Conservation (phyloP, 2,113 vertebrate genomes). For the Stigmatopora nigra region DNA sequence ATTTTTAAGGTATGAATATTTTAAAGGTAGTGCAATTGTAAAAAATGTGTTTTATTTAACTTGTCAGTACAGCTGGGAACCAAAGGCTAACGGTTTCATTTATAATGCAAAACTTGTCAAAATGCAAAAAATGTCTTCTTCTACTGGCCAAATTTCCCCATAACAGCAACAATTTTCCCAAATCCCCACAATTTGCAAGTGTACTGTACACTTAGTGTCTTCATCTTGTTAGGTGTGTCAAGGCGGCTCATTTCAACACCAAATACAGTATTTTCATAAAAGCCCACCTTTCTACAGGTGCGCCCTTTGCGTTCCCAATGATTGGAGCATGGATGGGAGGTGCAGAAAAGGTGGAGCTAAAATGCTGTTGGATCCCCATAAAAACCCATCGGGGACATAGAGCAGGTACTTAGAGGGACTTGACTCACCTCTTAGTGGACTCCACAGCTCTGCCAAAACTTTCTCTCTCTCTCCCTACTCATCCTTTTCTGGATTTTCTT, state of each 20-base stretch:
- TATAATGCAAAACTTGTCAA: too few species aligned
- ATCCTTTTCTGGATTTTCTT: constrained; percentile 20
- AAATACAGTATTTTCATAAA: constrained; percentile 34
- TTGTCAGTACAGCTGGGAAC: background rate
- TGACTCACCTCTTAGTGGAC: constrained; percentile 67
- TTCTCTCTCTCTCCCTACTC: constrained; percentile 34
- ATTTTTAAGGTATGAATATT: background rate
- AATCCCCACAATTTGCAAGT: background rate
- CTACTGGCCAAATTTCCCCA: background rate
- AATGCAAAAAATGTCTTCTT: too few species aligned
- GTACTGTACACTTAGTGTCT: background rate
- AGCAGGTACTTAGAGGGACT: constrained; percentile 64
- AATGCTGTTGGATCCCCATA: constrained; percentile 35
- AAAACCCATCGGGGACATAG: constrained; percentile 25
- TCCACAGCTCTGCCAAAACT: constrained; percentile 48
- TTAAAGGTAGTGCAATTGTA: background rate
- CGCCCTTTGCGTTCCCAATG: constrained; percentile 20
- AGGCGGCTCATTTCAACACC: constrained; percentile 40
- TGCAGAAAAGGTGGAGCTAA: constrained; percentile 28
- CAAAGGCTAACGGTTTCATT: background rate
- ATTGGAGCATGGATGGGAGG: constrained; percentile 32
- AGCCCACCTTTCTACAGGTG: constrained; percentile 20
- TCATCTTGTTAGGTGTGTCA: constrained; percentile 41
- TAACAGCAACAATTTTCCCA: background rate
- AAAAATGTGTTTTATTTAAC: background rate